Base-by-base conservation (phyloP, 2,888 invertebrate genomes). In the Dynastes hyllus region DNA sequence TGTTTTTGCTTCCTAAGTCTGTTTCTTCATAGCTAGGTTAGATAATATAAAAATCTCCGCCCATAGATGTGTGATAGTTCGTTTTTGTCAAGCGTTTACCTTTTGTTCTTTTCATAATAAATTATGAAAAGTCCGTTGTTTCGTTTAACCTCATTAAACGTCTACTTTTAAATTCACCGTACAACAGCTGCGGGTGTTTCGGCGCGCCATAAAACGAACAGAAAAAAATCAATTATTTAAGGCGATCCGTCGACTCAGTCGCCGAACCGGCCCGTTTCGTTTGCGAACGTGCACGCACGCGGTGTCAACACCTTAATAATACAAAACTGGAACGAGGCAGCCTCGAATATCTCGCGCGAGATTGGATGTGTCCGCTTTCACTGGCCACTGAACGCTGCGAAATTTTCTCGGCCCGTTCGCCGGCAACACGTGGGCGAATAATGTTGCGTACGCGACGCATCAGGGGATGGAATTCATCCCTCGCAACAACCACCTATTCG, bases 251-350 rank as follows among this genome's bases (percentile, higher is more conserved):
- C n/a, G 58, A 58, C 16, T 71, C 27, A 37, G 58, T 71, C 11
- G 16, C 45, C 45, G 8, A 45, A 8, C 45, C 45, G 45, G 45
- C 45, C 45, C 5, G 71, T 37, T 71, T 55, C 50, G 71, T 51
- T 71, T 16, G 71, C 58, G 51, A 37, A 58, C 71, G 51, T 71
- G 67, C 45, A 67, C 67, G 27, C 45, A 45, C 67, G 37, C 58
- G 55, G 16, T 58, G 71, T 71, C 58, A 71, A 71, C 71, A 71
- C 58, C 71, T 71, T 58, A 71, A 71, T 71, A 71, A 71, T 55
- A 71, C 58, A 71, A 71, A 71, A 71, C 58, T 71, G 71, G 71
- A 71, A 71, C 71, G 71, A 71, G 71, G 71, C 55, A 71, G 71
- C 71, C 71, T 71, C 71, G 71, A 71, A 71, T 71, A 71, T 71